Conservation (phyloP, 2,113 vertebrate species). For the Pundamilia nyererei region DNA sequence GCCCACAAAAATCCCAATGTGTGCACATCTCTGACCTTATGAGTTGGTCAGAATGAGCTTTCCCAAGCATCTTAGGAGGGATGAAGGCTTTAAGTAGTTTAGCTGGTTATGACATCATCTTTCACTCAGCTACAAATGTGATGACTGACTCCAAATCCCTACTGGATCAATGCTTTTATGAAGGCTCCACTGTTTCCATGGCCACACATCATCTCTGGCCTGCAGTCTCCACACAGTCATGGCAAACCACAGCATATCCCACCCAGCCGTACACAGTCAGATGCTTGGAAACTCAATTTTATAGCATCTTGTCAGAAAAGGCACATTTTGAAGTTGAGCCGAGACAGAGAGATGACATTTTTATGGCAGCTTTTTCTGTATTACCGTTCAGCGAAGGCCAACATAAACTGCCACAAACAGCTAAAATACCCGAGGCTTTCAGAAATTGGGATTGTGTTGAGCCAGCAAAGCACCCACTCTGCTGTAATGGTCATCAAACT, state of each 20-base stretch:
- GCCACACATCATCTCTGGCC: conserved; percentile 38
- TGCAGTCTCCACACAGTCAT: conserved; percentile 21
- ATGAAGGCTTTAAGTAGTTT: conserved; percentile 47
- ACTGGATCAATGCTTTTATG: conserved; percentile 51
- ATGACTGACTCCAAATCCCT: conserved; percentile 39
- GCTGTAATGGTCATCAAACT: conserved; percentile 1
- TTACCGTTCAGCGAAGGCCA: neutral
- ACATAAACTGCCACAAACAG: conserved; percentile 4
- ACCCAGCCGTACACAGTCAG: neutral
- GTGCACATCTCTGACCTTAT: neutral
- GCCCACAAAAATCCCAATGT: conserved; percentile 12
- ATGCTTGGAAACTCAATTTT: neutral
- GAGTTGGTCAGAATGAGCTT: conserved; percentile 3
- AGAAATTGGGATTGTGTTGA: neutral
- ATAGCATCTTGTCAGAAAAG: neutral
- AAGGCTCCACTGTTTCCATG: conserved; percentile 60
- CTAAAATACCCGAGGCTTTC: neutral
- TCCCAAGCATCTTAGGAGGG: conserved; percentile 23
- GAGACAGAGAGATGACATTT: neutral
- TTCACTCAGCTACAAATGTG: conserved; percentile 46
- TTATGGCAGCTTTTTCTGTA: neutral
- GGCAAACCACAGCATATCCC: neutral
- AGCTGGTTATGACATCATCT: conserved; percentile 59
- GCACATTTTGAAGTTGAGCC: neutral
- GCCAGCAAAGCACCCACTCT: neutral